Percentiles rank a stretch among this genome's conserved stretches.
Conservation (phyloP, 64 coral and sea anemone species). For the Hydrozoanthus tunicans region DNA sequence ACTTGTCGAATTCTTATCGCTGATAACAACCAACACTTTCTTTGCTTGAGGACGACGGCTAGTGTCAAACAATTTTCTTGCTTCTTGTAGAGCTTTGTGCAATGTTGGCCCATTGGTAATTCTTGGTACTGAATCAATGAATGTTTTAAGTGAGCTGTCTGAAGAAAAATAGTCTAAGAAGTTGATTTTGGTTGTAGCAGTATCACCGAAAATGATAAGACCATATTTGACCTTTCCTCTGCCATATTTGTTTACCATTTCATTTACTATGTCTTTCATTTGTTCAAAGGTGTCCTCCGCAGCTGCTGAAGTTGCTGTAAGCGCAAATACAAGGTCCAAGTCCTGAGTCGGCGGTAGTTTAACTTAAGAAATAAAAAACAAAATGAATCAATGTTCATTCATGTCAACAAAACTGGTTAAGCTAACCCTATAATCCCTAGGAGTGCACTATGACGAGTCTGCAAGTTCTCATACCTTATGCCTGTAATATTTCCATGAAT, state of each 20-base stretch:
- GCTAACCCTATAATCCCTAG: no score
- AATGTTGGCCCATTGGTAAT: constrained; percentile 55
- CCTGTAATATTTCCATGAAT: no score
- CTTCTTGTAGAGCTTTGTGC: constrained; percentile 74
- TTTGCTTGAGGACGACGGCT: constrained; percentile 66
- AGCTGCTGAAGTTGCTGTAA: constrained; percentile 42
- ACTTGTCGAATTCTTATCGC: constrained; percentile 71
- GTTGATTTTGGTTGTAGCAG: constrained; percentile 5
- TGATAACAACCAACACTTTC: constrained; percentile 77
- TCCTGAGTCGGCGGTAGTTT: constrained; percentile 28
- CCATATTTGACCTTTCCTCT: constrained; percentile 51
- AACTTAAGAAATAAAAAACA: constrained; percentile 25
- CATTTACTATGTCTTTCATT: constrained; percentile 37
- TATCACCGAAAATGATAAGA: constrained; percentile 45
- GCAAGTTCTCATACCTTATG: no score
- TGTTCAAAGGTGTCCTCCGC: constrained; percentile 33
- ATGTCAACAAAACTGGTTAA: no score
- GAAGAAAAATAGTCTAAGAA: constrained; percentile 33
- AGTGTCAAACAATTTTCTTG: constrained; percentile 57
- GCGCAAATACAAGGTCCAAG: constrained; percentile 38
- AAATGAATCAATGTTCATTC: no score
- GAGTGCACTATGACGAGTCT: no score
- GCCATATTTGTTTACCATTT: constrained; percentile 31
- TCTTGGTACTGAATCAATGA: constrained; percentile 52
- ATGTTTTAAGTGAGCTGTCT: constrained; percentile 36